Base-by-base conservation (phyloP, 2,113 vertebrate species). In the Podilymbus podiceps region DNA sequence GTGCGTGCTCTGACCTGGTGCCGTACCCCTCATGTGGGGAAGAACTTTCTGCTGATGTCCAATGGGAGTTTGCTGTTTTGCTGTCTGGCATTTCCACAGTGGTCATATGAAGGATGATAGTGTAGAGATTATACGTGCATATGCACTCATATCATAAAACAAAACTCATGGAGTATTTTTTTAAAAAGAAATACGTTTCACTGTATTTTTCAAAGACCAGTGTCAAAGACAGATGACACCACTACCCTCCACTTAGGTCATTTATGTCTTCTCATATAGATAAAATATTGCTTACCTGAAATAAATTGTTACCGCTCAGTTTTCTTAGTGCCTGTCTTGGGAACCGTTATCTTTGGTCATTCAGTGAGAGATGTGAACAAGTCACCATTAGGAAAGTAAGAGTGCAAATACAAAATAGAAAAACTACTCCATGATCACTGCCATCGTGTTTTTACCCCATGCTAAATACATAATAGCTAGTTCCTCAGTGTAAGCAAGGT, bases 1-100 rank as follows among this genome's bases (percentile, higher is more conserved):
- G 4, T 46, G n/a, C n/a, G 15, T 1, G 0, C 47, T 86, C 42
- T 89, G 64, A 55, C 8, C 31, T 91, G 25, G 3, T 75, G 23
- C 40, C 1, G 0, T 72, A 30, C 8, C 40, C 13, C 22, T 25
- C 6, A 14, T 1, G 5, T 5, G 5, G 30, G 5, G 23, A 76
- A 85, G 46, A 92, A 46, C 46, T 86, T 93, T 72, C 78, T 23
- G 3, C 46, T 67, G 52, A 35, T 35, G 33, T 40, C 10, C 14
- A 18, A 0, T 11, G 50, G 59, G 40, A 76, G 42, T 78, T 71
- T 60, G 35, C 40, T 59, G 24, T 13, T 82, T 76, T 72, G 15
- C 38, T 49, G 7, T 33, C 55, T 52, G 63, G 17, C 55, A 12
- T 79, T 86, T 67, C 77, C 58, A 22, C 12, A 23, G 16, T n/a